Base-by-base conservation (phyloP, 2,113 vertebrate genomes). In the Dascyllus trimaculatus region DNA sequence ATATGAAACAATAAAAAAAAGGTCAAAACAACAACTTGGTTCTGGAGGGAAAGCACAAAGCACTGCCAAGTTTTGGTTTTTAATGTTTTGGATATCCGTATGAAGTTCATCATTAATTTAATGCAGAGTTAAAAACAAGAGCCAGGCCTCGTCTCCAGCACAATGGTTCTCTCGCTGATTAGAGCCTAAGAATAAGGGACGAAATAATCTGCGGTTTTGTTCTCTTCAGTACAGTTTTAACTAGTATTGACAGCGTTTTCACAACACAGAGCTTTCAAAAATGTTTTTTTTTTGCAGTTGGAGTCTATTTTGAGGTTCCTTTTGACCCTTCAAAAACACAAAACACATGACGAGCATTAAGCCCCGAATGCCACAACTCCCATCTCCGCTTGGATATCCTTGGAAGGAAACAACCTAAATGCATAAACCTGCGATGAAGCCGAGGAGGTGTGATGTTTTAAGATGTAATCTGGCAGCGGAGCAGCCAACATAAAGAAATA, bases 331-430 rank as follows among this genome's bases (percentile, higher is more conserved):
- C 8, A 63, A 19, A 72, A 62, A 71, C 49, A 18, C 35, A 53
- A 60, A 82, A 61, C 76, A 84, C 17, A 78, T 43, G 70, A 80
- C 4, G 38, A 82, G 59, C 19, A 29, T 70, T 61, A 70, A 18
- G 4, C 21, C 43, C 26, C 48, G 3, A 14, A 74, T 1, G 10
- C 17, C 17, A 64, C 60, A n/a, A 18, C 10, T 17, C n/a, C 40
- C 24, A 24, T 57, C 32, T 43, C 48, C 14, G 8, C 40, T 24
- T 45, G 32, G 32, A 61, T 58, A 13, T 65, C 49, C 61, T 58
- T 66, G 51, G 49, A 70, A 51, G 54, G 73, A 78, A 48, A 48
- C n/a, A 49, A 24, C 26, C 2, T 6, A 11, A 53, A 61, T 4
- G 32, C 26, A 54, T 6, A 18, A 63, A 48, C 24, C 5, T 35